phyloP scores from a whole-genome alignment of 2,797 vertebrate species.

The Botia kubotai region DNA sequence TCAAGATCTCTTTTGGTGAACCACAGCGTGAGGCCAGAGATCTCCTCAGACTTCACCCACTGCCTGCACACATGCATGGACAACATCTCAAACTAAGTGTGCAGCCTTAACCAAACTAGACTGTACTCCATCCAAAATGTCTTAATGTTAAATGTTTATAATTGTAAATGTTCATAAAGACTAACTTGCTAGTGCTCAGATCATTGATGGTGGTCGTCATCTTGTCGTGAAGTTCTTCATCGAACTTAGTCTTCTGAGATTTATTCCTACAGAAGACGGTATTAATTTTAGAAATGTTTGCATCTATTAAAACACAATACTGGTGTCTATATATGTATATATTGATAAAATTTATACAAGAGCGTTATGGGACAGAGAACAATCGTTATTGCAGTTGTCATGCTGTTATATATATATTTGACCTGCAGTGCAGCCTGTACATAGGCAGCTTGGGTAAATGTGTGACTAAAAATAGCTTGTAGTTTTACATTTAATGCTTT shows the following conservation, averaged over 20 bases:
- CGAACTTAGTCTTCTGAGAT: slow-evolving; percentile 91
- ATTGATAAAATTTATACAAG: slow-evolving; percentile 36
- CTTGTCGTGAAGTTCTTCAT: slow-evolving; percentile 92
- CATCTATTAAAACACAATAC: slow-evolving; percentile 24
- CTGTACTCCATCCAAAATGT: neutral
- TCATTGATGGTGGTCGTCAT: slow-evolving; percentile 96
- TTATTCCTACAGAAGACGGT: slow-evolving; percentile 80
- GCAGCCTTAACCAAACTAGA: neutral
- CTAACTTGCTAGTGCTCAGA: slow-evolving; percentile 90
- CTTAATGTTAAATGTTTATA: neutral
- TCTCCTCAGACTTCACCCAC: slow-evolving; percentile 90
- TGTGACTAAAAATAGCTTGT: neutral
- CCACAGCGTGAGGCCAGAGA: slow-evolving; percentile 82
- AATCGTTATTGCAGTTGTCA: slow-evolving; percentile 65
- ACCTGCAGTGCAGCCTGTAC: slow-evolving; percentile 44
- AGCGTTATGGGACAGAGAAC: slow-evolving; percentile 21
- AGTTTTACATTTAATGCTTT: slow-evolving; percentile 11
- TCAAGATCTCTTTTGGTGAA: slow-evolving; percentile 91
- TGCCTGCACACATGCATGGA: slow-evolving; percentile 74
- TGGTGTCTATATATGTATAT: neutral
- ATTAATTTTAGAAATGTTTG: slow-evolving; percentile 38
- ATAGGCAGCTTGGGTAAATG: neutral
- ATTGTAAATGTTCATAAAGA: slow-evolving; percentile 13
- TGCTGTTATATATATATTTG: slow-evolving; percentile 68
- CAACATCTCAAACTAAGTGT: neutral